These are phyloP conservation scores for Anadara kagoshimensis DNA, from an alignment of 1,140 invertebrate genomes.

Conservation along the genomic window DNA sequence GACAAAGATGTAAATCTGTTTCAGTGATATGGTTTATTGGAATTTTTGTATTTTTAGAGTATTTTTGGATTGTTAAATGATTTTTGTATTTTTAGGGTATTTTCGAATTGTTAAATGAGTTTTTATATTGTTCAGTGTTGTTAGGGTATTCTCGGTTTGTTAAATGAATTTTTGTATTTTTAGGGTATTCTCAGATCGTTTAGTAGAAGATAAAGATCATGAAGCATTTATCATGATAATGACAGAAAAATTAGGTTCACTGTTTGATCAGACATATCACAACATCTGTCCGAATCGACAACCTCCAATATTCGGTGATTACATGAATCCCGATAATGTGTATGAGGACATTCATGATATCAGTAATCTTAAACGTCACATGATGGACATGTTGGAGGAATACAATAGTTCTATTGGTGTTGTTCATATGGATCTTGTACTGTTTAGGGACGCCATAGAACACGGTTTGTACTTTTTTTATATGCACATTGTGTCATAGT, in stretches of 20 bases:
- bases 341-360: constrained; percentile 86
- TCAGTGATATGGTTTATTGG: too few relatives aligned
- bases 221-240: constrained; percentile 84
- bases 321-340: constrained; percentile 83
- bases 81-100: constrained; percentile 78
- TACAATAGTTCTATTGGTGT: constrained; percentile 86
- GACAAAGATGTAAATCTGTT: too few relatives aligned
- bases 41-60: constrained; percentile 76
- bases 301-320: constrained; percentile 85
- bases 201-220: constrained; percentile 86
- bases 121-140: too few relatives aligned
- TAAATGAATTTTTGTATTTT: constrained; percentile 21
- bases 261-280: constrained; percentile 86
- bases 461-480: constrained; percentile 75
- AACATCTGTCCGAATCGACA: constrained; percentile 85
- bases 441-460: constrained; percentile 89
- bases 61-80: constrained; percentile 84
- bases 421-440: constrained; percentile 85
- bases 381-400: constrained; percentile 83
- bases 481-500: background rate
- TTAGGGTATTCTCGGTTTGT: too few relatives aligned
- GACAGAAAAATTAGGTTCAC: constrained; percentile 81
- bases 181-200: constrained; percentile 86
- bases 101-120: constrained; percentile 86
- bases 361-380: constrained; percentile 78